A percentile compares a stretch with the other conserved stretches of the same genome.
phyloP scores from a whole-genome alignment of 2,888 invertebrate genomes.

The Scaptomyza cyrtandrae region DNA sequence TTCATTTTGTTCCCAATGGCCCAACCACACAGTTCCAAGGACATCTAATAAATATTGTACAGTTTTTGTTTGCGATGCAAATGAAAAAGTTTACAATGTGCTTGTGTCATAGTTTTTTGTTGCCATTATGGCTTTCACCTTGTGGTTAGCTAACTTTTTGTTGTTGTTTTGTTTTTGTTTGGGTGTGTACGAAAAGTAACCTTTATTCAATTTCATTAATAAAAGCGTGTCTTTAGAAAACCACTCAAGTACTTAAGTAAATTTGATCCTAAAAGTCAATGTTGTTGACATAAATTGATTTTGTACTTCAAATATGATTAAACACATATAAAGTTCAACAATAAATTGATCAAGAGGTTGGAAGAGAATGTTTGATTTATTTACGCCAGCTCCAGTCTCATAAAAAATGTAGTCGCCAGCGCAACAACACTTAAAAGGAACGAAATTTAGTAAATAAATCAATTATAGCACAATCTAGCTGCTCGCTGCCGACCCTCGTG shows the following conservation, averaged over 20 bases:
- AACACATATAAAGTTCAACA: slow-evolving; percentile 20
- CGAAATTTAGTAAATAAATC: slow-evolving; percentile 49
- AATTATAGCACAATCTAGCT: slow-evolving; percentile 38
- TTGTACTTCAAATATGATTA: slow-evolving; percentile 45
- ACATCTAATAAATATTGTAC: slow-evolving; percentile 16
- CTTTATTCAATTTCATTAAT: slow-evolving; percentile 7
- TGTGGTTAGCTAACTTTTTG: slow-evolving; percentile 4
- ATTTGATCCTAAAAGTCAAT: slow-evolving; percentile 27
- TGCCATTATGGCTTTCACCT: slow-evolving; percentile 9
- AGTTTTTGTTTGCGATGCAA: slow-evolving; percentile 29
- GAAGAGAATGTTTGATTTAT: slow-evolving; percentile 57
- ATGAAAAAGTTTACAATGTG: slow-evolving; percentile 25
- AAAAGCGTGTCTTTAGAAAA: neutral
- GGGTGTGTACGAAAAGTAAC: neutral
- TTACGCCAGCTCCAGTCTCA: slow-evolving; percentile 32
- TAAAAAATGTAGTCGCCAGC: slow-evolving; percentile 16
- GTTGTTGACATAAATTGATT: slow-evolving; percentile 30
- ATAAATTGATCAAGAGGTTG: slow-evolving; percentile 31
- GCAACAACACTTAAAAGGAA: slow-evolving; percentile 4
- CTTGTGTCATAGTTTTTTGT: neutral
- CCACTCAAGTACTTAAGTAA: slow-evolving; percentile 5
- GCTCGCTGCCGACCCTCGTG: neutral
- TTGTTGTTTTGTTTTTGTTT: neutral
- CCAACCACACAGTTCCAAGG: neutral
- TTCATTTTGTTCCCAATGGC: slow-evolving; percentile 3